Conservation (phyloP, 2,797 vertebrate genomes). For the Hylomyscus alleni region DNA sequence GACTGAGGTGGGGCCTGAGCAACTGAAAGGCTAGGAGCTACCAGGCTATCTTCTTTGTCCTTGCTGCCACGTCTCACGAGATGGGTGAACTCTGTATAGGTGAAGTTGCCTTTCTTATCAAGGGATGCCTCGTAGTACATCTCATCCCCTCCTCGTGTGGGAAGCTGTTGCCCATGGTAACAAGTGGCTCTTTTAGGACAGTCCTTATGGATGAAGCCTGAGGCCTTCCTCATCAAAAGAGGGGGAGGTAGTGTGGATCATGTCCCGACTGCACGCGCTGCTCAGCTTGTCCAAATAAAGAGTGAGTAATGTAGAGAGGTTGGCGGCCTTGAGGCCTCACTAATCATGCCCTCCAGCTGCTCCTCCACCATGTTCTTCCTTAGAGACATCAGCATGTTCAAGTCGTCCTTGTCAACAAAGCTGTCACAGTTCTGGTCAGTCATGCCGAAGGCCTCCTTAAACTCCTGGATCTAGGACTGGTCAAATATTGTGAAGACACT, state of each 20-base stretch:
- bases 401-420: background rate
- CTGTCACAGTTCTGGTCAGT: background rate
- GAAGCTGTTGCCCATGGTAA: background rate
- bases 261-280: background rate
- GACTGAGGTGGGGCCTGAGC: background rate
- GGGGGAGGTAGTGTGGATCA: background rate
- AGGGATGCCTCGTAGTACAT: too few species aligned
- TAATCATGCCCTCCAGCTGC: background rate
- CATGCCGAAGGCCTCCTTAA: background rate
- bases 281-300: background rate
- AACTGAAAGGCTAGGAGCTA: background rate
- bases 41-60: background rate
- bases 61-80: background rate
- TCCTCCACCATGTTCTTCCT: background rate
- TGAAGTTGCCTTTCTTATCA: background rate
- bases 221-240: background rate
- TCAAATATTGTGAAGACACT: background rate
- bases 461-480: background rate
- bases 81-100: background rate
- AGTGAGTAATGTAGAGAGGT: too few species aligned
- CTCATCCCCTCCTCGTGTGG: too few species aligned
- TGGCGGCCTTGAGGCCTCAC: background rate
- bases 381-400: background rate
- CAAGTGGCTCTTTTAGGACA: background rate
- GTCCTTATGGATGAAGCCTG: background rate